Percentiles rank a stretch among this genome's conserved stretches.
Conservation (phyloP, 2,113 vertebrate genomes). For the Erinaceus europaeus region DNA sequence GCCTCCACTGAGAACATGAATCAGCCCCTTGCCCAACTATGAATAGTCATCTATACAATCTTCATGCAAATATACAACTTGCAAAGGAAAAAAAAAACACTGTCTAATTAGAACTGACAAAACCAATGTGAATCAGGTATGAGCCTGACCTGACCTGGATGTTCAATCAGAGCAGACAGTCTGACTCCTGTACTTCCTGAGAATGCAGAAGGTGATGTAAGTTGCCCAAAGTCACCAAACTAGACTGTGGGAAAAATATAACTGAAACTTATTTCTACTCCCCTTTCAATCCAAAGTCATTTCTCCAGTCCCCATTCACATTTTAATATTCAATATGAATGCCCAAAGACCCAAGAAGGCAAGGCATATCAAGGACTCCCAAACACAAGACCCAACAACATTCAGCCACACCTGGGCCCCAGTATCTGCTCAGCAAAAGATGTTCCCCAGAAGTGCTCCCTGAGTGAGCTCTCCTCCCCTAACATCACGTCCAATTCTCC, state of each 20-base stretch:
- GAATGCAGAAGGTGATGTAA: not conserved
- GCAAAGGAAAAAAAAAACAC: not conserved
- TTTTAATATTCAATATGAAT: not conserved
- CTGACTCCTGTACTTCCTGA: not conserved
- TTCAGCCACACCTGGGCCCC: not conserved
- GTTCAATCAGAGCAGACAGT: not conserved
- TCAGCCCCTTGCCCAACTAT: no score
- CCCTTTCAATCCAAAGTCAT: not conserved
- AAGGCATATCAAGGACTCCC: not conserved
- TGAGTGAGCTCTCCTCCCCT: slow-evolving; percentile 45
- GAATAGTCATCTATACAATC: not conserved
- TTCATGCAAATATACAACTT: not conserved
- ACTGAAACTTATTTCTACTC: not conserved
- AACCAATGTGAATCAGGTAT: not conserved
- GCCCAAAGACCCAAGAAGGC: not conserved
- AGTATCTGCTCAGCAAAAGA: not conserved
- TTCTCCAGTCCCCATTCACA: not conserved
- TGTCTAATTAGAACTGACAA: not conserved
- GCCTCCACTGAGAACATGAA: not conserved
- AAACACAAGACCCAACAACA: not conserved
- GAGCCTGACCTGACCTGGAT: not conserved
- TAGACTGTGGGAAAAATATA: not conserved
- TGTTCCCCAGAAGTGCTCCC: not conserved
- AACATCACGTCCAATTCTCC: slow-evolving; percentile 55
- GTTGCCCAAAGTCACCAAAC: not conserved